Evolutionary conservation across 2,888 invertebrate genomes (phyloP).

Genomic region (Muscina levida): DNA sequence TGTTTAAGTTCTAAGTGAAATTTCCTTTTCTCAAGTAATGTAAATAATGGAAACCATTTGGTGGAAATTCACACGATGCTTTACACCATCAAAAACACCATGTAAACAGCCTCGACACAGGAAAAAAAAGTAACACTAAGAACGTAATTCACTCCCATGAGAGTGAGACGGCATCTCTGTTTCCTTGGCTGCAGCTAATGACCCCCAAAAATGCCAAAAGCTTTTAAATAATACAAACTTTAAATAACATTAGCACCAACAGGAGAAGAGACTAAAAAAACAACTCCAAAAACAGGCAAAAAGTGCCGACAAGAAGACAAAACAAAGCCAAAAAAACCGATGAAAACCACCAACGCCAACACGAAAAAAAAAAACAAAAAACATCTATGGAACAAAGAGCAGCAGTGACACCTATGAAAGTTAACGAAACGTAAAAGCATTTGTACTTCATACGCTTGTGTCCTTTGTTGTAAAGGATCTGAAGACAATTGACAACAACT

Average conservation of each 20-base stretch:
- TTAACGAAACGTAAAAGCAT: too few relatives aligned
- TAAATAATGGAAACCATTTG: slow-evolving; percentile 39
- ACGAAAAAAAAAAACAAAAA: too few relatives aligned
- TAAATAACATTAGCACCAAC: slow-evolving; percentile 1
- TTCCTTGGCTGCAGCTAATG: slow-evolving; percentile 54
- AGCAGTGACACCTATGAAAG: too few relatives aligned
- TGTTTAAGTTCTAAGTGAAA: slow-evolving; percentile 37
- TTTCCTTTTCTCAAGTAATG: slow-evolving; percentile 23
- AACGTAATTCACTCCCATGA: not conserved
- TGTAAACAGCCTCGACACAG: slow-evolving; percentile 36
- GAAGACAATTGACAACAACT: too few relatives aligned
- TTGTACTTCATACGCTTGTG: too few relatives aligned
- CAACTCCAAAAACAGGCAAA: slow-evolving; percentile 3
- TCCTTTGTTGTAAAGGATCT: too few relatives aligned
- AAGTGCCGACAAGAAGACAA: not conserved
- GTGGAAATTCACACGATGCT: slow-evolving; percentile 61
- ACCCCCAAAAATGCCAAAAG: slow-evolving; percentile 62
- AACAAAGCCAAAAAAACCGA: not conserved
- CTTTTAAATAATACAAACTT: slow-evolving; percentile 60
- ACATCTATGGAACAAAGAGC: too few relatives aligned
- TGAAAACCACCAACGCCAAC: too few relatives aligned
- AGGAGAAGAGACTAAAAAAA: not conserved
- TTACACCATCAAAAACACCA: too few relatives aligned
- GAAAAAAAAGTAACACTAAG: slow-evolving; percentile 26
- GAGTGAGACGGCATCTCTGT: not conserved